These are phyloP conservation scores for Ivindomyrus marchei DNA, from an alignment of 2,113 vertebrate species.

Conservation along the genomic window DNA sequence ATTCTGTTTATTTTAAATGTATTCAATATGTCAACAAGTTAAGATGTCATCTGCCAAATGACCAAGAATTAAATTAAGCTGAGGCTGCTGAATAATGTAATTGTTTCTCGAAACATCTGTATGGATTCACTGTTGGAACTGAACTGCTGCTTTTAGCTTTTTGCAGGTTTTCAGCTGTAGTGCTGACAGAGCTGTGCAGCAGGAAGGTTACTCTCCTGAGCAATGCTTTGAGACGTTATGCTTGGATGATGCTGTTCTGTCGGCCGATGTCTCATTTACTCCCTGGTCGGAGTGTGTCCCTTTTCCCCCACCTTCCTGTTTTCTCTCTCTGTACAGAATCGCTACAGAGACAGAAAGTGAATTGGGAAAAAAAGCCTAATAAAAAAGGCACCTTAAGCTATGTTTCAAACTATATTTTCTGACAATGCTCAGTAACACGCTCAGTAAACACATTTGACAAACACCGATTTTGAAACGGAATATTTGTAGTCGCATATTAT, in stretches of 20 bases:
- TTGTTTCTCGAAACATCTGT: background rate
- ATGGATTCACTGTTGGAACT: background rate
- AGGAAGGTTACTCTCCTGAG: background rate
- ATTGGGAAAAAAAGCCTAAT: background rate
- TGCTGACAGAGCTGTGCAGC: background rate
- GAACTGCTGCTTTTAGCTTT: background rate
- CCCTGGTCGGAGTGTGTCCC: background rate
- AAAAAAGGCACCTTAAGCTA: background rate
- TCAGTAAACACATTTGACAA: background rate
- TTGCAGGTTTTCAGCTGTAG: background rate
- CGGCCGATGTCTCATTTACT: background rate
- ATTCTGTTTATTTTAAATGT: background rate
- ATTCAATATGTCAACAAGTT: background rate
- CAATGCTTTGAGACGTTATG: background rate
- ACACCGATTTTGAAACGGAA: background rate
- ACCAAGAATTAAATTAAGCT: background rate
- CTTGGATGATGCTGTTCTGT: background rate
- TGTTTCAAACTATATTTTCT: background rate
- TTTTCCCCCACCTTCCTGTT: background rate
- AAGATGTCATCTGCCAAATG: background rate
- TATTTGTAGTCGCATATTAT: background rate
- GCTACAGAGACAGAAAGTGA: background rate
- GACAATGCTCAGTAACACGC: background rate
- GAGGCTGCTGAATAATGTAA: background rate
- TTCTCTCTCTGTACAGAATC: background rate